Base-by-base conservation (phyloP, 23 tunicate genomes). In the Ciona savignyi region DNA sequence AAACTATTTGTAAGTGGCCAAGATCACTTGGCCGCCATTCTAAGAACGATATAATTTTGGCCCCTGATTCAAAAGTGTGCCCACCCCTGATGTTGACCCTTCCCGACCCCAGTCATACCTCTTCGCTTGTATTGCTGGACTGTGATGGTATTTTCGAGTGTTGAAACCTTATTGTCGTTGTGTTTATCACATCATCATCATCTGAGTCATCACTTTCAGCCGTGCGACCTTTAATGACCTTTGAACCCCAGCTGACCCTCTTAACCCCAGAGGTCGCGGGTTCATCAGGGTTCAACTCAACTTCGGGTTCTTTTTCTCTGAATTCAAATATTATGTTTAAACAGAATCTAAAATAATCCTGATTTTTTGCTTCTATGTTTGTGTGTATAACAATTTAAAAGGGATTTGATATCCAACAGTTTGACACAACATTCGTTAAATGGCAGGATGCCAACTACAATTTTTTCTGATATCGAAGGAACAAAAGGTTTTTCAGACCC, bases 141-240 rank as follows among this genome's bases (percentile, higher is more conserved):
- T 42, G 56, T 42, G 56, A 42, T 42, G 56, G 9, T 9, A 25
- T 23, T 9, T 64, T 42, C 21, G 80, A 30, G 65, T 77, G 81
- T 4, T 34, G 34, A 42, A 77, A 77, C 2, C 25, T 33, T 19
- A 77, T 77, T 24, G 28, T 64, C 11, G 28, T 25, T 34, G 26
- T 25, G 27, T 35, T 4, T 24, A 70, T 11, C 2, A 24, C 81
- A 42, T 42, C 56, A n/a, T n/a, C n/a, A n/a, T n/a, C n/a, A 67
- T 77, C 81, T 15, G 81, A 77, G 34, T 77, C 81, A 30, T 77
- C 81, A 35, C 81, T 77, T 33, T 67, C 65, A 3, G 81, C 81
- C 1, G 66, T 64, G 26, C 23, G 25, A 25, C 81, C 81, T 67
- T 77, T 66, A 6, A 67, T 42, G 34, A 77, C 19, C 35, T 77